Percentiles rank a stretch among this genome's conserved stretches.
Conservation (phyloP, 2,888 invertebrate genomes). For the Xestoiulus laeticollis region DNA sequence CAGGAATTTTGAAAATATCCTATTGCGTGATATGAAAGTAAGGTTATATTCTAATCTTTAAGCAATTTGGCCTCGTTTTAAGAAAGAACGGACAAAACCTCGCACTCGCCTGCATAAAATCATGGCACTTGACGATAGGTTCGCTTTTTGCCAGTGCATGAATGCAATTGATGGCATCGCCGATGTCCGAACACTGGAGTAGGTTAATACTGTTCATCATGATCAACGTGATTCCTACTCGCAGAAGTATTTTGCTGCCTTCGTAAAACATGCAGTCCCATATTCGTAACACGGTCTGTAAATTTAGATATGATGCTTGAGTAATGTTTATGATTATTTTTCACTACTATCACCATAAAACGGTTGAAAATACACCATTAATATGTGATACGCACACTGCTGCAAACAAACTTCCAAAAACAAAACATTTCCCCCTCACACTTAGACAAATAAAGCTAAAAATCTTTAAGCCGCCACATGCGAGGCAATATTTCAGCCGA, state of each 20-base stretch:
- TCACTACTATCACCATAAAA: no score
- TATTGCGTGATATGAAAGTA: conserved; percentile 61
- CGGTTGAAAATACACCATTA: no score
- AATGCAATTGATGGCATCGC: conserved; percentile 82
- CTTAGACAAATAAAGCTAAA: no score
- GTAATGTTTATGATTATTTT: no score
- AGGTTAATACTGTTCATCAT: conserved; percentile 68
- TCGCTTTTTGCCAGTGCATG: conserved; percentile 82
- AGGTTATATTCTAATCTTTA: not conserved
- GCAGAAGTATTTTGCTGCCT: conserved; percentile 90
- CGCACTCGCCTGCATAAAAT: conserved; percentile 79
- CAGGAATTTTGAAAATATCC: conserved; percentile 84
- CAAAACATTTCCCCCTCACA: no score
- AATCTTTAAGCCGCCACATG: no score
- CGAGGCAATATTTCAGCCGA: no score
- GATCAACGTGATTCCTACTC: conserved; percentile 86
- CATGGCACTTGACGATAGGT: conserved; percentile 83
- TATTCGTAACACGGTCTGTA: conserved; percentile 84
- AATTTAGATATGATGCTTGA: not conserved
- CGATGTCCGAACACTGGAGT: conserved; percentile 81
- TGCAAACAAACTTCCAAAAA: no score
- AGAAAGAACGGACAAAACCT: not conserved
- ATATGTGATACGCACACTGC: no score
- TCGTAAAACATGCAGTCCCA: conserved; percentile 97
- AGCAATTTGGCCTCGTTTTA: not conserved